Evolutionary conservation across 2,113 vertebrate genomes (phyloP), one percentile per base, ranked within the genome.

Genomic region (Echinops telfairi): DNA sequence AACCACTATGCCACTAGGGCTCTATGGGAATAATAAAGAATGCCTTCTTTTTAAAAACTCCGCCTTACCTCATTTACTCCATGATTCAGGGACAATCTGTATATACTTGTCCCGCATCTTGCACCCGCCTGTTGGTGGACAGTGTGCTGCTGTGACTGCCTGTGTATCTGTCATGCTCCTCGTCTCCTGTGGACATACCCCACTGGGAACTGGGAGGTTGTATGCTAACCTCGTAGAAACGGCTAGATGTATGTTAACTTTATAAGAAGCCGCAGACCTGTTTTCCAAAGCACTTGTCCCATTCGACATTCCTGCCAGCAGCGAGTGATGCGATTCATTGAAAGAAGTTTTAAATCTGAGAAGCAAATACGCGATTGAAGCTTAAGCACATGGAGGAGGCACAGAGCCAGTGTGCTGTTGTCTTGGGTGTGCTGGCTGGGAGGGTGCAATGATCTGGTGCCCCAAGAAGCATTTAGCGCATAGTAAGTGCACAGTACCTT

Each of bases 281-380:
- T 82, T 92, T 77, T 86, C 73, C 27, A 82, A n/a, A 77, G 33
- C n/a, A 7, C 25, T 80, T 93, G 8, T 62, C 25, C 47, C n/a
- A 43, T 58, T 88, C 91, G 77, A 57, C 12, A 31, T 71, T 89
- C 40, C 47, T 12, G 57, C 47, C 76, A 70, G 14, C 23, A 66
- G 40, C 80, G 33, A 75, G 31, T 79, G 7, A 53, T 89, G 33
- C 27, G 47, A 19, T 40, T 76, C 43, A 40, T 89, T 88, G 43
- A 89, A 82, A 85, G 19, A 12, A 43, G 12, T 60, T 70, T 95
- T 86, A 82, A 83, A 70, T 94, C 89, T 78, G 38, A 31, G n/a
- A 86, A 91, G 71, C 40, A 82, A 89, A 19, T 89, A 64, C 71
- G 9, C 85, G 25, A 77, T 77, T 71, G 22, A 84, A 81, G 47